A percentile compares a stretch with the other conserved stretches of the same genome.
Conservation (phyloP, 2,888 invertebrate genomes). For the Drosophila histrio region DNA sequence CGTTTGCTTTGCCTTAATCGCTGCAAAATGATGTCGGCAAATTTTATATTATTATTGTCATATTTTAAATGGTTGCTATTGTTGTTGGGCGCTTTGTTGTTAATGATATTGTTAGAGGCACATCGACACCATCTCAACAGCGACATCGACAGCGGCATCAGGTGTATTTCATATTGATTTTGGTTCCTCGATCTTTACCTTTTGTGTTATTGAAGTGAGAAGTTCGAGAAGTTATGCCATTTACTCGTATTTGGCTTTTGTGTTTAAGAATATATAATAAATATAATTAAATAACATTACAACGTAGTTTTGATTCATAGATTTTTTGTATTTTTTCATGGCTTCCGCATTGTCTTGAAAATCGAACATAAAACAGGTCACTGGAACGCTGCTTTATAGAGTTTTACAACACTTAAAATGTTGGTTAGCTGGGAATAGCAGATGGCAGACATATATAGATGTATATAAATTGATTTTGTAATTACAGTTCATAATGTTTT, state of each 20-base stretch:
- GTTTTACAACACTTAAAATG: background rate
- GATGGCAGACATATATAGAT: background rate
- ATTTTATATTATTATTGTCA: conserved; percentile 37
- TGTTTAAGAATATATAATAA: conserved; percentile 49
- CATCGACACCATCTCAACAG: conserved; percentile 41
- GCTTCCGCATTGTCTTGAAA: conserved; percentile 43
- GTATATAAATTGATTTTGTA: conserved; percentile 30
- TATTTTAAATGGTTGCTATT: conserved; percentile 19
- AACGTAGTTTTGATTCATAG: conserved; percentile 33
- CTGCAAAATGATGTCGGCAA: conserved; percentile 66
- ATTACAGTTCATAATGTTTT: conserved; percentile 21
- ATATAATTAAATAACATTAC: conserved; percentile 74
- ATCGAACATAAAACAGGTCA: conserved; percentile 53
- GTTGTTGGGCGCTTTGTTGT: conserved; percentile 55
- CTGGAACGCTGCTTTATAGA: conserved; percentile 20
- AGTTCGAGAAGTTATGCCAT: conserved; percentile 22
- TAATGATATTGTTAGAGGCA: conserved; percentile 73
- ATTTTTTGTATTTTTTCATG: conserved; percentile 8
- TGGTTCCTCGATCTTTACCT: conserved; percentile 30
- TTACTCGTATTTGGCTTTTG: conserved; percentile 33
- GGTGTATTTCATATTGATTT: conserved; percentile 54
- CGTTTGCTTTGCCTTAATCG: conserved; percentile 56
- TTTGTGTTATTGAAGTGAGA: conserved; percentile 36
- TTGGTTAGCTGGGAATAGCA: background rate
- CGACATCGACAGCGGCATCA: conserved; percentile 33